Percentiles rank a stretch among this genome's conserved stretches.
Evolutionary conservation across 1,140 invertebrate species (phyloP).

Genomic region (Tetragnatha versicolor): DNA sequence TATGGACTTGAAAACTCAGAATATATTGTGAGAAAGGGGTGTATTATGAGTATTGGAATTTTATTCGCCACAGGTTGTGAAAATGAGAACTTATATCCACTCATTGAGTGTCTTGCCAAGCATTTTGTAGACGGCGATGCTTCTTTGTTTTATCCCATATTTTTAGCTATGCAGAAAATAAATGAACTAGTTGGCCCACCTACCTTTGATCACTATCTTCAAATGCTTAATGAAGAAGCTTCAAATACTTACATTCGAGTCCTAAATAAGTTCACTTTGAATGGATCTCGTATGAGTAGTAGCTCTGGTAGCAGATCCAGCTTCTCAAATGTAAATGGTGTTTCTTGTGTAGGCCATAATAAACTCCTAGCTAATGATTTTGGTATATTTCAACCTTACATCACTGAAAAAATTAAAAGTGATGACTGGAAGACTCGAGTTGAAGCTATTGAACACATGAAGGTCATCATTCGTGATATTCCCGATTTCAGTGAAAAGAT

Average conservation of each 20-base stretch:
- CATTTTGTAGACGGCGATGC: slow-evolving; percentile 57
- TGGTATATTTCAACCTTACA: slow-evolving; percentile 51
- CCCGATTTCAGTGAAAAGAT: slow-evolving; percentile 46
- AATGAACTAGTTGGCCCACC: slow-evolving; percentile 54
- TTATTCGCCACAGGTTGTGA: slow-evolving; percentile 58
- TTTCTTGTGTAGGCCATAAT: not conserved
- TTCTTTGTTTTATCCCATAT: slow-evolving; percentile 58
- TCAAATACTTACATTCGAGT: slow-evolving; percentile 49
- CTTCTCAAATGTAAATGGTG: slow-evolving; percentile 31
- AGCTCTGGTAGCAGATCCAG: slow-evolving; percentile 47
- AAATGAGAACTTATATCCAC: slow-evolving; percentile 57
- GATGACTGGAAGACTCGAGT: slow-evolving; percentile 70
- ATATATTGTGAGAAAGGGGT: slow-evolving; percentile 53
- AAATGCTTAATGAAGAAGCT: slow-evolving; percentile 47
- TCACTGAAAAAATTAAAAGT: slow-evolving; percentile 48
- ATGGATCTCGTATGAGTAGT: slow-evolving; percentile 37
- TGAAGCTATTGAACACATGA: slow-evolving; percentile 69
- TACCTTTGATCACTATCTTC: slow-evolving; percentile 46
- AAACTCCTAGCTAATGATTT: slow-evolving; percentile 43
- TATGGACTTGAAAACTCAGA: slow-evolving; percentile 56
- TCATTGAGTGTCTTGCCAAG: slow-evolving; percentile 56
- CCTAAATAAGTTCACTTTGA: slow-evolving; percentile 38
- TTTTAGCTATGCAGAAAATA: slow-evolving; percentile 58
- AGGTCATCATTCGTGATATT: slow-evolving; percentile 56
- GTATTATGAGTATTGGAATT: slow-evolving; percentile 55